These are phyloP conservation scores for Apaloderma vittatum DNA, from an alignment of 2,113 vertebrate genomes.

Conservation along the genomic window DNA sequence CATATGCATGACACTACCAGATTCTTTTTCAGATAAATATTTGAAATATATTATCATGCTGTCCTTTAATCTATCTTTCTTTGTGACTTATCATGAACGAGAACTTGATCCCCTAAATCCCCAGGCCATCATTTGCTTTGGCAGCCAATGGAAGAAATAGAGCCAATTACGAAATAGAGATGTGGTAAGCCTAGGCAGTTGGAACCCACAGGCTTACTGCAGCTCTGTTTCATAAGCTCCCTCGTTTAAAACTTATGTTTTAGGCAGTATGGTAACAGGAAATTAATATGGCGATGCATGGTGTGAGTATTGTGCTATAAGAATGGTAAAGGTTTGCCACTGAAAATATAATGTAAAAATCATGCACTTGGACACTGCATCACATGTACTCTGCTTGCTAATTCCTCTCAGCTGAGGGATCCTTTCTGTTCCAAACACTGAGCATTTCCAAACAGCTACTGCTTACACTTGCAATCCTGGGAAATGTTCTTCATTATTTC, in stretches of 20 bases:
- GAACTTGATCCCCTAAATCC: neutral
- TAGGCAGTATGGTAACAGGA: neutral
- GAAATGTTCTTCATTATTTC: neutral
- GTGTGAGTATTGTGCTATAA: neutral
- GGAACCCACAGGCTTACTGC: neutral
- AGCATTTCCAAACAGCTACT: neutral
- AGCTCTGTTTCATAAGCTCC: neutral
- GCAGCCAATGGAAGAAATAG: neutral
- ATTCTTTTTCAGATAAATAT: neutral
- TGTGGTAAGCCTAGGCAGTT: neutral
- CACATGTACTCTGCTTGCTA: neutral
- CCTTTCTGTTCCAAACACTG: neutral
- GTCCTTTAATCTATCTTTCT: neutral
- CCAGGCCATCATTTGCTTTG: neutral
- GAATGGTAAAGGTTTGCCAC: neutral
- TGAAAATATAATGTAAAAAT: fast-evolving
- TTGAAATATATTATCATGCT: neutral
- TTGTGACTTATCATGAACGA: neutral
- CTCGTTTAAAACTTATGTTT: neutral
- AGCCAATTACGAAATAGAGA: neutral
- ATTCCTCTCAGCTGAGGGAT: neutral
- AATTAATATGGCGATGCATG: neutral
- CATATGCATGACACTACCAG: neutral
- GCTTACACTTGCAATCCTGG: neutral
- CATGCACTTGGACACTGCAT: neutral